Evolutionary conservation across 2,888 invertebrate species (phyloP).

Genomic region (Macrophya alboannulata): DNA sequence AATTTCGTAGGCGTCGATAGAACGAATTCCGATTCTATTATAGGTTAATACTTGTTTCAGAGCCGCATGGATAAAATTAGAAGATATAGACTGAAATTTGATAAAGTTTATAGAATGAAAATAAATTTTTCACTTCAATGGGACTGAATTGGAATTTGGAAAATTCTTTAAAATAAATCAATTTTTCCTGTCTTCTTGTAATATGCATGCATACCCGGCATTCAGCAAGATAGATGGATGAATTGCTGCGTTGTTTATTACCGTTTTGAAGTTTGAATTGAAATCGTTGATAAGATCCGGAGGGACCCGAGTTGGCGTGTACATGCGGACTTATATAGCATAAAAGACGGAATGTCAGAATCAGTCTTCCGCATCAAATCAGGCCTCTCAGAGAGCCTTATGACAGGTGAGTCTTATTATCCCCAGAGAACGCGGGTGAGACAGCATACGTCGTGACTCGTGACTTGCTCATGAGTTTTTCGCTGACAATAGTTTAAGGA

Average conservation of each 20-base stretch:
- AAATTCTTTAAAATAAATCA: background rate
- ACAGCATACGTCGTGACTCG: background rate
- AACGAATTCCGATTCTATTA: background rate
- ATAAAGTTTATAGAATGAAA: background rate
- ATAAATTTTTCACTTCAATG: background rate
- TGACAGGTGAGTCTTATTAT: background rate
- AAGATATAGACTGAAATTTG: background rate
- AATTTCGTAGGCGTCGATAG: background rate
- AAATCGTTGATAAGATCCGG: background rate
- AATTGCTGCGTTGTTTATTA: background rate
- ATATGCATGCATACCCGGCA: too few relatives aligned
- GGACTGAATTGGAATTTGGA: background rate
- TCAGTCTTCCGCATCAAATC: slow-evolving; percentile 2
- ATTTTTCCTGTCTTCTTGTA: background rate
- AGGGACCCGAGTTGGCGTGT: background rate
- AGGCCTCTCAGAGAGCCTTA: background rate
- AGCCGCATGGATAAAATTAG: background rate
- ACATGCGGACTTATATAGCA: background rate
- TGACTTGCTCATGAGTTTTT: background rate
- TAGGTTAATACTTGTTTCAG: background rate
- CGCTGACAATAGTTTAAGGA: background rate
- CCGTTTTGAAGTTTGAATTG: background rate
- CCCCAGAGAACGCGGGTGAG: too few relatives aligned
- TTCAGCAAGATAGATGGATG: background rate
- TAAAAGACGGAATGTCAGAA: slow-evolving; percentile 16